Conservation (phyloP, 2,113 vertebrate species). For the Anoplopoma fimbria region DNA sequence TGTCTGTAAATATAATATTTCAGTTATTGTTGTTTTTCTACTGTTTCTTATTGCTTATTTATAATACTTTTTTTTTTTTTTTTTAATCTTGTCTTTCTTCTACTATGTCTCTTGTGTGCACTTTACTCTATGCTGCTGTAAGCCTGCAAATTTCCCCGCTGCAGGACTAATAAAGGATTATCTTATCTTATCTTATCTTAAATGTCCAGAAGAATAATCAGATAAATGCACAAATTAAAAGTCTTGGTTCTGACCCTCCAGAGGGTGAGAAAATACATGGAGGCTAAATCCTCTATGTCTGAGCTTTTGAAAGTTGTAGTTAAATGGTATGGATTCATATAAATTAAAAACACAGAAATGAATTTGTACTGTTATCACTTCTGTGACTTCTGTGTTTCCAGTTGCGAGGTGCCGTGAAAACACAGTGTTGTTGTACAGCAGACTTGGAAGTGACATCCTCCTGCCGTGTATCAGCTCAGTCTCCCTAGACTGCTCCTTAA, state of each 20-base stretch:
- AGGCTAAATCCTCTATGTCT: neutral
- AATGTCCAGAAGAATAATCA: neutral
- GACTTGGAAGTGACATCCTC: neutral
- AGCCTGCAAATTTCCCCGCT: too few relatives aligned
- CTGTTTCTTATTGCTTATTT: too few relatives aligned
- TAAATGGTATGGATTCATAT: neutral
- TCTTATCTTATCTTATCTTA: too few relatives aligned
- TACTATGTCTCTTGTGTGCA: too few relatives aligned
- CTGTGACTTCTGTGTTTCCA: slow-evolving; percentile 4
- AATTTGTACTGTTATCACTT: neutral
- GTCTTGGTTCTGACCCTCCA: neutral
- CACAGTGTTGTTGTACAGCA: slow-evolving; percentile 35
- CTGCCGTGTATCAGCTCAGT: slow-evolving; percentile 25
- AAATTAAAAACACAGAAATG: neutral
- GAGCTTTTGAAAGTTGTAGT: neutral
- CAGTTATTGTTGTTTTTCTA: too few relatives aligned
- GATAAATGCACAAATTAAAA: neutral
- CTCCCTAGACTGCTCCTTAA: slow-evolving; percentile 1
- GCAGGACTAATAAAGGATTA: too few relatives aligned
- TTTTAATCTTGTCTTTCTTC: too few relatives aligned
- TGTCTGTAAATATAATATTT: too few relatives aligned
- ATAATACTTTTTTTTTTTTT: too few relatives aligned
- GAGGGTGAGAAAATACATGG: neutral
- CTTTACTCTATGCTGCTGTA: too few relatives aligned
- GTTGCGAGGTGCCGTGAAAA: slow-evolving; percentile 6